Conservation (phyloP, 2,113 vertebrate genomes). For the Phaetusa simplex region DNA sequence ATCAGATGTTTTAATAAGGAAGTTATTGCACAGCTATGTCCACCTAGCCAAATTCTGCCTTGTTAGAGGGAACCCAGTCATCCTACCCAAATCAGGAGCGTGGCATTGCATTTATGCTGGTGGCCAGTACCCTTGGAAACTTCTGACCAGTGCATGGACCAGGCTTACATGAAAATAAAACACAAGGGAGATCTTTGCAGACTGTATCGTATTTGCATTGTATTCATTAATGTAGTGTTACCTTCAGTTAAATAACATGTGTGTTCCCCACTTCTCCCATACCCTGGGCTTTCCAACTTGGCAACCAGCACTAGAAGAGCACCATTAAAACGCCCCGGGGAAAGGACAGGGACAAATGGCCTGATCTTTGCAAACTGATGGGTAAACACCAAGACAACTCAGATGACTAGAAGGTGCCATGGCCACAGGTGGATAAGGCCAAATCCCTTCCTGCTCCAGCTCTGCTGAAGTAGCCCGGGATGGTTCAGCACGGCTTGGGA, state of each 20-base stretch:
- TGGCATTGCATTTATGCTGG: not conserved
- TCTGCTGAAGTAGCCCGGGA: not conserved
- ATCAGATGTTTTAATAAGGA: not conserved
- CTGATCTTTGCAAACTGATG: not conserved
- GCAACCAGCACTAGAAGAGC: not conserved
- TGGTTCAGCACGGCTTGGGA: not conserved
- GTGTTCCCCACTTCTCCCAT: not conserved
- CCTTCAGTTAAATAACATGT: not conserved
- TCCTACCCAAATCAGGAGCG: not conserved
- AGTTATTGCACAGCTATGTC: not conserved
- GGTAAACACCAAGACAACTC: not conserved
- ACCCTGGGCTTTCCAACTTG: not conserved
- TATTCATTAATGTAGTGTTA: not conserved
- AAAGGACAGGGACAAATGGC: not conserved
- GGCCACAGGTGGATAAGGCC: not conserved
- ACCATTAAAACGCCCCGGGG: fast-evolving
- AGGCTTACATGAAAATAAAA: not conserved
- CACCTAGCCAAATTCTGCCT: not conserved
- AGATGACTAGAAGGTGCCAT: not conserved
- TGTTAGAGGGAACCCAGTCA: not conserved
- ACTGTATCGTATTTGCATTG: not conserved
- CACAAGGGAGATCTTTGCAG: not conserved
- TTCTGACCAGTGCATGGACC: not conserved
- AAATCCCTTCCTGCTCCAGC: not conserved
- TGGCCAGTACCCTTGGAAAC: not conserved